phyloP scores from a whole-genome alignment of 1,140 invertebrate species.

The Bombus soroeensis region DNA sequence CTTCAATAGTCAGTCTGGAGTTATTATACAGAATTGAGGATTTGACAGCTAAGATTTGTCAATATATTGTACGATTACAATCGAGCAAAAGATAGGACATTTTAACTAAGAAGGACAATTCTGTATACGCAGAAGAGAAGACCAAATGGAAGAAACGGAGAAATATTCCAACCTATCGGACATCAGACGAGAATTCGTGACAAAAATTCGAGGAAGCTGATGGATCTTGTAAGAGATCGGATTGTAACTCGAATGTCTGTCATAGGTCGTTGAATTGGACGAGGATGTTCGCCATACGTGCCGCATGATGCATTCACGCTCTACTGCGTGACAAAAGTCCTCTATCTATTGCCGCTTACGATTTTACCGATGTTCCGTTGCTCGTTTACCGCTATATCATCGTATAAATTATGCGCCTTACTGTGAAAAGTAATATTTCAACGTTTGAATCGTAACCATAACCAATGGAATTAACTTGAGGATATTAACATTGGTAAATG shows the following conservation, averaged over 20 bases:
- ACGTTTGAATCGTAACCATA: not conserved
- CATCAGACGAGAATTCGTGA: not conserved
- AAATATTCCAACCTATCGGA: not conserved
- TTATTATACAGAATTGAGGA: too few relatives aligned
- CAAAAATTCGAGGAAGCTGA: not conserved
- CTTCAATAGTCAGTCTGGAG: too few relatives aligned
- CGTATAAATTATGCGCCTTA: not conserved
- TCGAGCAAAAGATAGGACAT: too few relatives aligned
- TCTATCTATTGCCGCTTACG: not conserved
- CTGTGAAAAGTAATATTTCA: conserved; percentile 1
- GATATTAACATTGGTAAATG: not conserved
- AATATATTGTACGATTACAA: too few relatives aligned
- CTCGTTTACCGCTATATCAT: conserved; percentile 28
- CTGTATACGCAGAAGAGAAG: too few relatives aligned
- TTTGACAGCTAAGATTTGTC: too few relatives aligned
- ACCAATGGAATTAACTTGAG: not conserved
- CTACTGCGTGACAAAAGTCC: not conserved
- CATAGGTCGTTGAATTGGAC: not conserved
- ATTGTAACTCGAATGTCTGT: not conserved
- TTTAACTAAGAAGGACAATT: too few relatives aligned
- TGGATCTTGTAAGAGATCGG: not conserved
- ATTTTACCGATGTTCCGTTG: conserved; percentile 2
- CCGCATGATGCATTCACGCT: not conserved
- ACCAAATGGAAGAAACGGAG: too few relatives aligned
- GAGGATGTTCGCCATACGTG: too few relatives aligned